Percentiles rank a stretch among this genome's conserved stretches.
Conservation (phyloP, 2,888 invertebrate genomes). For the Tenthredo scrophulariae region DNA sequence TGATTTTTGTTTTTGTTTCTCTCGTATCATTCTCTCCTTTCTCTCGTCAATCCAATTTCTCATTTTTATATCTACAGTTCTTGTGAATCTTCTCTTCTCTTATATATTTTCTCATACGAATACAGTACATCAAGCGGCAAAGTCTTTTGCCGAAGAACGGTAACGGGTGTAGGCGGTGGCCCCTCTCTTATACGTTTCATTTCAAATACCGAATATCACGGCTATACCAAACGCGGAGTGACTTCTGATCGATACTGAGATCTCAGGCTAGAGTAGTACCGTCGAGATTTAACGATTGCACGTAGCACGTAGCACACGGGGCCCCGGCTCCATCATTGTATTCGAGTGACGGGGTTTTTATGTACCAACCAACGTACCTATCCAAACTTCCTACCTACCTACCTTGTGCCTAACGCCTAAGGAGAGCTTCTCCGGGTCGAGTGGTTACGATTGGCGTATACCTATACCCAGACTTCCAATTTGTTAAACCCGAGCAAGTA, state of each 20-base stretch:
- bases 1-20: not conserved
- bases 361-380: not conserved
- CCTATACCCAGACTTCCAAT: constrained; percentile 28
- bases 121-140: not conserved
- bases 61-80: not conserved
- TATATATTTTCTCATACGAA: not conserved
- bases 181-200: not conserved
- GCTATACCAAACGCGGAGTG: constrained; percentile 38
- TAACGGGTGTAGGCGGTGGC: constrained; percentile 43
- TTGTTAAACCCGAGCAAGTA: not conserved
- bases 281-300: constrained; percentile 51
- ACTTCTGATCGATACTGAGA: constrained; percentile 55
- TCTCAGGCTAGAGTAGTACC: not conserved
- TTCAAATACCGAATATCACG: constrained; percentile 30
- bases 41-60: not conserved
- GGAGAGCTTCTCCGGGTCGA: not conserved
- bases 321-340: constrained; percentile 38
- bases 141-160: constrained; percentile 25
- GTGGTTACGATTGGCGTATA: constrained; percentile 37
- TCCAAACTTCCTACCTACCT: not conserved
- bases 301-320: not conserved
- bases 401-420: not conserved
- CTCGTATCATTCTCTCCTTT: not conserved
- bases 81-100: too few species aligned
- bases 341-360: constrained; percentile 33